Base-by-base conservation (phyloP, 2,113 vertebrate species). In the Hylia prasina region DNA sequence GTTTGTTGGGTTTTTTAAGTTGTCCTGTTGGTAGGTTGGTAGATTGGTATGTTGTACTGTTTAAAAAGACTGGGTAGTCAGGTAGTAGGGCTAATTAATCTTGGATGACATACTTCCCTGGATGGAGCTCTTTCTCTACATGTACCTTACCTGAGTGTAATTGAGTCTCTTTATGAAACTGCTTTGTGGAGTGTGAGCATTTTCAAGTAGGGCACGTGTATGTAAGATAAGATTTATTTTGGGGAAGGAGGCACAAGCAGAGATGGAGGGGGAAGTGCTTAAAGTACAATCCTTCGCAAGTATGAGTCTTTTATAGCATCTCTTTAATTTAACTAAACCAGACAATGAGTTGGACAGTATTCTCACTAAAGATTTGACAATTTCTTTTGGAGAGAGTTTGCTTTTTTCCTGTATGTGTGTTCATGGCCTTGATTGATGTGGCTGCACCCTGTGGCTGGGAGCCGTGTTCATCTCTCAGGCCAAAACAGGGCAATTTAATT, bases 351-450 rank as follows among this genome's bases (percentile, higher is more conserved):
- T 45, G 37, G 70, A 47, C 42, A 24, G 44, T 44, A 72, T 42
- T n/a, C 9, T 92, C 25, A 14, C 35, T 58, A 13, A 48, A 63
- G 47, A 83, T 70, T 39, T 84, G 51, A 48, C 40, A 24, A 1
- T 57, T 69, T 69, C 30, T 89, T 65, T 54, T 72, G 63, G 61
- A 47, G 17, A 35, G 33, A 7, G 6, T 56, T 93, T 53, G 31
- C 3, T 6, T 37, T 66, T 83, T 71, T 37, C 28, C 51, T 71
- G 0, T 1, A 1, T 40, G 25, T n/a, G 21, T 0, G 1, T 73
- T 11, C 20, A 5, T 10, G 42, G 64, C 80, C 35, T 42, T 44
- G 60, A 60, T 28, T 5, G 4, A 6, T 16, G 44, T 56, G 51
- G 39, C 1, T 72, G 63, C 44, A 44, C 44, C 44, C 44, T 15